Conservation (phyloP, 2,113 vertebrate genomes). For the Tetrao urogallus region DNA sequence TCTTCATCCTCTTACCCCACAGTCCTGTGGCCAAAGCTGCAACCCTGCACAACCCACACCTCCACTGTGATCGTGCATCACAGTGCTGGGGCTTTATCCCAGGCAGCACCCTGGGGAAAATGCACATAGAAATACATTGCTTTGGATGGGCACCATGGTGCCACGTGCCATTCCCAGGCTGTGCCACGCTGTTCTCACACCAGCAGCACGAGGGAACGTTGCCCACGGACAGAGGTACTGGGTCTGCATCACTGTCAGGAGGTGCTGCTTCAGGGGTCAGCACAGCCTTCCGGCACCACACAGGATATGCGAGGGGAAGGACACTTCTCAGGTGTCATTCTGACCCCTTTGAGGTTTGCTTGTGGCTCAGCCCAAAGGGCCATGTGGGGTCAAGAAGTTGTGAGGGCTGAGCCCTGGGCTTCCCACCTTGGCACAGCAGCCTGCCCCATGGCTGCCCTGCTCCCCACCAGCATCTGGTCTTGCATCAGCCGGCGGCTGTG, state of each 20-base stretch:
- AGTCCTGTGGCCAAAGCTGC: no score
- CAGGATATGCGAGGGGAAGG: rapidly evolving
- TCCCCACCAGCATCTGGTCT: conserved; percentile 10
- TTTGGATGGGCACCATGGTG: rapidly evolving
- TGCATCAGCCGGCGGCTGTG: not conserved
- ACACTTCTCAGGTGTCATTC: not conserved
- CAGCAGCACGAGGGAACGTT: rapidly evolving
- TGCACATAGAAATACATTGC: not conserved
- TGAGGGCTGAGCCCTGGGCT: not conserved
- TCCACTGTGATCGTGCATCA: no score
- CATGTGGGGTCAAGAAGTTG: not conserved
- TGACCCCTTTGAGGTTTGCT: not conserved
- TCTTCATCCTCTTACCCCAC: not conserved
- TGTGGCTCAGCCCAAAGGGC: not conserved
- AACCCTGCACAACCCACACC: no score
- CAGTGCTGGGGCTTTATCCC: not conserved
- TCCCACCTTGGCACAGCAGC: not conserved
- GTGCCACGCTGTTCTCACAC: rapidly evolving
- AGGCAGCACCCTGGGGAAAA: not conserved
- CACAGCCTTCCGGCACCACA: not conserved
- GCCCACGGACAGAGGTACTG: not conserved
- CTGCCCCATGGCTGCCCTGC: not conserved
- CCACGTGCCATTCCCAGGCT: not conserved
- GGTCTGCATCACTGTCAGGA: not conserved
- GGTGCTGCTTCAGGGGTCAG: not conserved